Evolutionary conservation across 2,888 invertebrate species (phyloP), one percentile per base, ranked within the genome.

Genomic region (Oxystoma pomonae): DNA sequence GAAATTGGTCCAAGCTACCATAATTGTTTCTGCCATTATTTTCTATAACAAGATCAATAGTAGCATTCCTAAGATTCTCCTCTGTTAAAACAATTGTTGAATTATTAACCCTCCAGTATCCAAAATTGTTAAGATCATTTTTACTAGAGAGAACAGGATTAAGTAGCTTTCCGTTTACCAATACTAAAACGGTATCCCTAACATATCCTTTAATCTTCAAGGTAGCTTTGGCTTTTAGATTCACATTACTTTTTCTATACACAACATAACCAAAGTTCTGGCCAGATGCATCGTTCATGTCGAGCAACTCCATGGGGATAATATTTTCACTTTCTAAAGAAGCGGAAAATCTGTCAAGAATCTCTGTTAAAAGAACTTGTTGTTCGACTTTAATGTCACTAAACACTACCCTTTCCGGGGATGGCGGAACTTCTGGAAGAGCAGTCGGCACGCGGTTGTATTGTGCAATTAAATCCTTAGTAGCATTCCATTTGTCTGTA

Each of bases 21-120:
- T 72, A 77, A 77, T 92, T 92, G 50, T 91, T 85, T 60, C 94
- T 85, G 9, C 95, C 96, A 81, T 90, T 91, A 77, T 91, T 94
- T 80, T 95, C 95, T 1, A 83, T 81, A 1, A 86, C 69, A n/a
- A 84, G 65, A 60, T 81, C 80, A 18, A 84, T 63, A 50, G 76
- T 77, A 1, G 76, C 75, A 1, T 72, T 71, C 49, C 69, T 66
- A 16, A 69, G 61, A 20, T 65, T 61, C 7, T 67, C 59, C 62
- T 55, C 55, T 17, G 66, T 67, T 12, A 71, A 59, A 20, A 67
- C 69, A 20, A 78, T 67, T n/a, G 69, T 70, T 1, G 74, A 73
- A 66, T 80, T 71, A 62, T 72, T 64, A 16, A 64, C n/a, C 57
- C 59, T 67, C 70, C 70, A 71, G 35, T 67, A 70, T 7, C 66